Evolutionary conservation across 1,140 invertebrate species (phyloP), one percentile per base, ranked within the genome.

Genomic region (Caerostris darwini): DNA sequence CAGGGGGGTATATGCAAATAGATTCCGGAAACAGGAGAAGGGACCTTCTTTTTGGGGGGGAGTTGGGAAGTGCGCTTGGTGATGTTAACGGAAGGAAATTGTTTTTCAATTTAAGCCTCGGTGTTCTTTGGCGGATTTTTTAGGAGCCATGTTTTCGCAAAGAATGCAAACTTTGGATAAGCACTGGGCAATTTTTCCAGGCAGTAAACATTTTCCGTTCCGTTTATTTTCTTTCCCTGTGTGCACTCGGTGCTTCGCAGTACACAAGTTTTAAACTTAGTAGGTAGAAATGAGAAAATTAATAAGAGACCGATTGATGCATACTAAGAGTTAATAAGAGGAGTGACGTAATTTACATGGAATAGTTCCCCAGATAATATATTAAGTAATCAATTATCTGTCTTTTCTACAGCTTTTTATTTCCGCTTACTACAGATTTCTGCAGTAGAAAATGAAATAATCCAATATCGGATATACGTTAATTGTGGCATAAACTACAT

Each of bases 81-180:
- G 59, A 14, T 14, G 59, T 61, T 53, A 77, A 12, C 19, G 19
- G 19, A 77, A 53, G 69, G 50, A 77, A 77, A 77, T 50, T 77
- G 69, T 77, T 77, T 77, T 77, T 77, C 69, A 77, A 77, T 77
- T 77, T 77, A 12, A 34, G 69, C 10, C 19, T 12, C 34, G 19
- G 19, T 77, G 69, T 34, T 50, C 19, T 77, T n/a, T 34, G 19
- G 69, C 8, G 19, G 10, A 50, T 7, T 19, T 77, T 77, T 53
- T 53, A 50, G 8, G 6, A 19, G 4, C 17, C 59, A 14, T 61
- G 59, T 61, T 61, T 61, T 61, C 59, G 59, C 59, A 61, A 61
- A 14, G 69, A 77, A 77, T 53, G 69, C 34, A 77, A 77, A 34
- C 14, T 77, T 12, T 12, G 69, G 19, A 53, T 10, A 53, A 53